phyloP scores from a whole-genome alignment of 2,888 invertebrate genomes.

The Cyclophora punctaria region DNA sequence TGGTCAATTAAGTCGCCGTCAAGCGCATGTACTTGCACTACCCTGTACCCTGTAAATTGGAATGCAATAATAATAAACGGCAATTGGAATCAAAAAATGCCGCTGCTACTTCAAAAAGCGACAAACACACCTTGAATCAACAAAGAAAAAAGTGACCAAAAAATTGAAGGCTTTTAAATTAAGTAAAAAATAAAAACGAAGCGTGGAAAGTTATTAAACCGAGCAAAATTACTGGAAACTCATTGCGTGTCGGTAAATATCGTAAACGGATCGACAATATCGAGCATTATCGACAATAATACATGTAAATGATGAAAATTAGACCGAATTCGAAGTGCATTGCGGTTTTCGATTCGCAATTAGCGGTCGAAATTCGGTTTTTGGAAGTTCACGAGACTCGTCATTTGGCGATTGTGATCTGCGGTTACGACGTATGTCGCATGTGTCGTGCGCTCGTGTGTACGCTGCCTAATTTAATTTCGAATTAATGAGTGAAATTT shows the following conservation, averaged over 20 bases:
- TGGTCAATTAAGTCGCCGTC: too few relatives aligned
- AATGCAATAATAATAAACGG: too few relatives aligned
- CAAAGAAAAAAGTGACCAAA: too few relatives aligned
- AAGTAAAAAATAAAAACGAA: too few relatives aligned
- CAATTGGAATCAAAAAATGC: too few relatives aligned
- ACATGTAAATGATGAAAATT: constrained; percentile 41
- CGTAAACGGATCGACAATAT: constrained; percentile 19
- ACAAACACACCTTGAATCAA: too few relatives aligned
- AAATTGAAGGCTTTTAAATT: too few relatives aligned
- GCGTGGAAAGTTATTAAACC: background rate
- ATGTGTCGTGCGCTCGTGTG: constrained; percentile 29
- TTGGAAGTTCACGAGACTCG: constrained; percentile 18
- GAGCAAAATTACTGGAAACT: constrained; percentile 6
- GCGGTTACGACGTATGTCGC: constrained; percentile 29
- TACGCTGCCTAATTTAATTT: constrained; percentile 16
- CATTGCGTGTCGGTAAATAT: constrained; percentile 29
- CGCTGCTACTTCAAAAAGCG: too few relatives aligned
- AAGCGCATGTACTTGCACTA: too few relatives aligned
- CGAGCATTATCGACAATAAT: constrained; percentile 35
- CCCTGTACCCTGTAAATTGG: too few relatives aligned
- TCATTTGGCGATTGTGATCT: constrained; percentile 40
- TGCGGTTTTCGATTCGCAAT: constrained; percentile 50
- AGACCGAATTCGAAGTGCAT: constrained; percentile 30
- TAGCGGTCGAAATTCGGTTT: constrained; percentile 41
- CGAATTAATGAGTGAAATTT: too few relatives aligned